Evolutionary conservation across 2,113 vertebrate genomes (phyloP).

Genomic region (Mixornis gularis): DNA sequence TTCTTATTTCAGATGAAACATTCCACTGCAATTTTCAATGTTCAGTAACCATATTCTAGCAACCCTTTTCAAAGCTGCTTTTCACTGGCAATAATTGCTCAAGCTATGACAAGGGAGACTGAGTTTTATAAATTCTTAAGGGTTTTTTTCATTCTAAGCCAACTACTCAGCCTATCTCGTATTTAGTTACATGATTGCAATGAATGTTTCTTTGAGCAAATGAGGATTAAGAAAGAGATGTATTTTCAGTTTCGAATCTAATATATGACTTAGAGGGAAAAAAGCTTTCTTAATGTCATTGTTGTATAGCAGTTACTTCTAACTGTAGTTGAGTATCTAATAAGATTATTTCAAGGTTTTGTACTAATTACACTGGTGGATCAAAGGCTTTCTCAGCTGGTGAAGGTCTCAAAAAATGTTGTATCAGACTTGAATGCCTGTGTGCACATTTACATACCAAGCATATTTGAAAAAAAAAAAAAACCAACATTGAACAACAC

Average conservation of each 20-base stretch:
- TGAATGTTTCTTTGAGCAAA: background rate
- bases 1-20: background rate
- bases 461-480: background rate
- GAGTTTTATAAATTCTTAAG: background rate
- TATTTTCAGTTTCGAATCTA: background rate
- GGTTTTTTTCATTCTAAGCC: background rate
- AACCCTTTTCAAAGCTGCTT: background rate
- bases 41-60: background rate
- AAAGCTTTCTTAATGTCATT: background rate
- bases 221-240: background rate
- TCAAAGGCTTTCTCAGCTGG: background rate
- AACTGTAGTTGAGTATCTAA: background rate
- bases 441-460: background rate
- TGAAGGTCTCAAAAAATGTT: background rate
- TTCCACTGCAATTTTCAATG: background rate
- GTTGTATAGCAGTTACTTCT: background rate
- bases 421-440: accelerated
- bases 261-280: background rate
- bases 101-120: background rate
- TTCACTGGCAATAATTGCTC: background rate
- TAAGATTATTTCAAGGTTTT: background rate
- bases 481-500: background rate
- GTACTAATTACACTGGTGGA: background rate
- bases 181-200: background rate
- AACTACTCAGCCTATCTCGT: background rate